phyloP scores from a whole-genome alignment of 2,797 vertebrate species.

The Neolamprologus multifasciatus region DNA sequence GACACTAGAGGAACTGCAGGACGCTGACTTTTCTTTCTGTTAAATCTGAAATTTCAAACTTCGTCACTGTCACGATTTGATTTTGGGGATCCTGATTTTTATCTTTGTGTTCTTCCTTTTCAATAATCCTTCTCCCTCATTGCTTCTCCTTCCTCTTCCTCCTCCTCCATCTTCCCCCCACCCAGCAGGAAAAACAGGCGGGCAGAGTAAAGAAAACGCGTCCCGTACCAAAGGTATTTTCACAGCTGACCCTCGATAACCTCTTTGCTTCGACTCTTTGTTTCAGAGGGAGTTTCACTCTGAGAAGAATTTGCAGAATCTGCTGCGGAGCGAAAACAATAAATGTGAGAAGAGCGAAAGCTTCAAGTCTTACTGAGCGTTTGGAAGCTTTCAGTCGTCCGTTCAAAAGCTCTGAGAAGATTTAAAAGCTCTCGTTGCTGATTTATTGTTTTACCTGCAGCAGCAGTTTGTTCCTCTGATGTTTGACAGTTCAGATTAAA shows the following conservation, averaged over 20 bases:
- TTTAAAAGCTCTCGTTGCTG: neutral
- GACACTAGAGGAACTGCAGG: neutral
- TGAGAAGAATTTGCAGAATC: neutral
- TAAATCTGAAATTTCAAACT: neutral
- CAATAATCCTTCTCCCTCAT: conserved; percentile 14
- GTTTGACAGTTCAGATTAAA: neutral
- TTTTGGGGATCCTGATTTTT: neutral
- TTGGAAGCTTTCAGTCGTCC: neutral
- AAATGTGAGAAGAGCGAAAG: neutral
- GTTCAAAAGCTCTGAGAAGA: neutral
- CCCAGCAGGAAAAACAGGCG: conserved; percentile 90
- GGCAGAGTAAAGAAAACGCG: conserved; percentile 83
- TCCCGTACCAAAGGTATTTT: conserved; percentile 86
- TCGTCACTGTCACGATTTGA: neutral
- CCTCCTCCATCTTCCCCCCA: conserved; percentile 32
- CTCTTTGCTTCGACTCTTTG: neutral
- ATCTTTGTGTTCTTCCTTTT: neutral
- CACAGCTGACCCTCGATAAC: conserved; percentile 8
- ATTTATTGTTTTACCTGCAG: conserved; percentile 10
- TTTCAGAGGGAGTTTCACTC: neutral
- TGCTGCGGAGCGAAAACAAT: conserved; percentile 10
- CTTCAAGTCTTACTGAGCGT: neutral
- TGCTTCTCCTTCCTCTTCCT: neutral
- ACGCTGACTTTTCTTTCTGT: neutral
- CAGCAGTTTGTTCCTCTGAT: conserved; percentile 1